phyloP scores from a whole-genome alignment of 2,888 invertebrate genomes.

The Blera fallax region DNA sequence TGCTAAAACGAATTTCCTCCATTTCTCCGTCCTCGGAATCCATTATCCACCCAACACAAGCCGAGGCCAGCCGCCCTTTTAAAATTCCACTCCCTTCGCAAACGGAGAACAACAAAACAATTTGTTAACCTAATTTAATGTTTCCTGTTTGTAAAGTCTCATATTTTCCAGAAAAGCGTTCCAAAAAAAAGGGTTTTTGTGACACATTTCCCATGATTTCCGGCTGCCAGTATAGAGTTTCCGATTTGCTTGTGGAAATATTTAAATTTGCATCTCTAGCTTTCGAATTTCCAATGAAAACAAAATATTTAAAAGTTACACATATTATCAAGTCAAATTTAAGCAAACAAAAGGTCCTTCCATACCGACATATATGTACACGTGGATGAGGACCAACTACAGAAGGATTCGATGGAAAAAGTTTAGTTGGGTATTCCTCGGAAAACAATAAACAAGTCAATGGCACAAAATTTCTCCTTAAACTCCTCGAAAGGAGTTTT shows the following conservation, averaged over 20 bases:
- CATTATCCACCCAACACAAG: background rate
- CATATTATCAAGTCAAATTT: conserved; percentile 16
- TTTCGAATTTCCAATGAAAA: background rate
- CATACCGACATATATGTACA: background rate
- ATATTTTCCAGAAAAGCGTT: background rate
- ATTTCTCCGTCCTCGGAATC: background rate
- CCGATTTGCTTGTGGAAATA: background rate
- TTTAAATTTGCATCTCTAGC: background rate
- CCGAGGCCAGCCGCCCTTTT: background rate
- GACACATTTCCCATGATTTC: conserved; percentile 29
- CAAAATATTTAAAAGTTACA: conserved; percentile 12
- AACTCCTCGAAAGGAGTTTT: background rate
- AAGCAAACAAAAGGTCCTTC: background rate
- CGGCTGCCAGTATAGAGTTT: background rate
- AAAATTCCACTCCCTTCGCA: background rate
- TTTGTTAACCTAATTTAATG: conserved; percentile 52
- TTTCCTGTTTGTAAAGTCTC: conserved; percentile 45
- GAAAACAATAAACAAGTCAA: conserved; percentile 24
- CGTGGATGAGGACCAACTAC: background rate
- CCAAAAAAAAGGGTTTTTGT: background rate
- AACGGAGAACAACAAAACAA: conserved; percentile 41
- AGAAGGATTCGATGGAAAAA: background rate
- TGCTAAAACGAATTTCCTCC: no score
- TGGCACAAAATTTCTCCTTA: background rate
- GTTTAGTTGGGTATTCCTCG: background rate